These are phyloP conservation scores for Cavia porcellus DNA, from an alignment of 2,113 vertebrate species.

Conservation along the genomic window DNA sequence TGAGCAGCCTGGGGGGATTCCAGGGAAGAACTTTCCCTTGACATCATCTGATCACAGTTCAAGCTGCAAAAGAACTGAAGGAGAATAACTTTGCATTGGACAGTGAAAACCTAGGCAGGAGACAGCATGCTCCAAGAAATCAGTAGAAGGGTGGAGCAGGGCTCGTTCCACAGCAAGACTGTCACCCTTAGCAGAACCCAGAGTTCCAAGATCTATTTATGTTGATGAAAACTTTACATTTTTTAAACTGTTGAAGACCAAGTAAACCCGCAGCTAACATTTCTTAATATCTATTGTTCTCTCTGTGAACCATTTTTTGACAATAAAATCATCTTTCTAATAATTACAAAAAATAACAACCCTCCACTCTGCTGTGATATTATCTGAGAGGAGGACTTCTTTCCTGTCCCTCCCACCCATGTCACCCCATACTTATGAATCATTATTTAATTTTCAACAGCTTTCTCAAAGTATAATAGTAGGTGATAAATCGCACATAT, in stretches of 20 bases:
- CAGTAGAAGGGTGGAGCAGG: neutral
- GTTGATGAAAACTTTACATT: neutral
- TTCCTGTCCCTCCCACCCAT: neutral
- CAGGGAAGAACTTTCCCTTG: neutral
- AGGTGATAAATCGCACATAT: neutral
- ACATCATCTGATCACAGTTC: neutral
- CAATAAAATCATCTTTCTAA: neutral
- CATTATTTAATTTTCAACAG: slow-evolving; percentile 33
- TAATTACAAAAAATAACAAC: neutral
- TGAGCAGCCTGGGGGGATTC: neutral
- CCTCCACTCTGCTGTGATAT: neutral
- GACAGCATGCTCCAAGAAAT: neutral
- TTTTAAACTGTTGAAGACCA: neutral
- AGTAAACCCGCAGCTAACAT: neutral
- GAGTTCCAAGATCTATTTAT: neutral
- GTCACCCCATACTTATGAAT: neutral
- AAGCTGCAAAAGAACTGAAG: slow-evolving; percentile 27
- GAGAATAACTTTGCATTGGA: neutral
- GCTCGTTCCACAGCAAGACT: neutral
- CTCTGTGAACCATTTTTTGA: neutral
- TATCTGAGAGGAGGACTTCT: neutral
- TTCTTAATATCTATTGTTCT: neutral
- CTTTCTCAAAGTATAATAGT: neutral
- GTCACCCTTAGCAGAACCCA: neutral
- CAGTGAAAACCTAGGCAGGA: neutral